Evolutionary conservation across 2,113 vertebrate species (phyloP), one percentile per base, ranked within the genome.

Genomic region (Setophaga coronata): DNA sequence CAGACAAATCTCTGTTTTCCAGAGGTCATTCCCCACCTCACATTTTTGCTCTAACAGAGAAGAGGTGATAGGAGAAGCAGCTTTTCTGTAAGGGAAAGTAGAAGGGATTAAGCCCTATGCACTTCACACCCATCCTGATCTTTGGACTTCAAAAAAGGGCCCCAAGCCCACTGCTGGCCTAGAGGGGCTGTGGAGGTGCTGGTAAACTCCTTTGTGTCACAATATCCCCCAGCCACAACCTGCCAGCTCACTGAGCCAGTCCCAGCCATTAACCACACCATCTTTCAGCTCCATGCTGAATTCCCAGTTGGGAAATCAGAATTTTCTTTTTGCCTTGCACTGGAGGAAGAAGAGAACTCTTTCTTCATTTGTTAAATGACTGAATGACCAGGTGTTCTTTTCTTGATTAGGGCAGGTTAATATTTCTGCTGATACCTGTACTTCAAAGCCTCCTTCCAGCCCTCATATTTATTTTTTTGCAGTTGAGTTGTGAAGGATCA

Each of bases 101-200:
- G 10, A 42, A 26, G 7, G 48, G 3, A 53, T 45, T 71, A 54
- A 82, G 72, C 1, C 1, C 1, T n/a, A 2, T 3, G 6, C 9
- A 21, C n/a, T 36, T 36, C 20, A n/a, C 53, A 53, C n/a, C 42
- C 70, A 67, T 20, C 43, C 38, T 36, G n/a, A 51, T 29, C 42
- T 71, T 43, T 21, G 56, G 43, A 10, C 21, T 79, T 51, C 36
- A 36, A 36, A 33, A 10, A 74, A 53, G 64, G 51, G 17, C 21
- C 20, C 71, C 6, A 14, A 34, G 48, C 34, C 14, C 50, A 26
- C 25, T 61, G 70, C 69, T 67, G 77, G 17, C 81, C 51, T 61
- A 2, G 18, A 18, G 12, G 6, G 17, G 29, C 45, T 34, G 0
- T 7, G 33, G 21, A 53, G 48, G 38, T 57, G 66, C 66, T 40